Conservation (phyloP, 2,113 vertebrate species). For the Gymnarchus niloticus region DNA sequence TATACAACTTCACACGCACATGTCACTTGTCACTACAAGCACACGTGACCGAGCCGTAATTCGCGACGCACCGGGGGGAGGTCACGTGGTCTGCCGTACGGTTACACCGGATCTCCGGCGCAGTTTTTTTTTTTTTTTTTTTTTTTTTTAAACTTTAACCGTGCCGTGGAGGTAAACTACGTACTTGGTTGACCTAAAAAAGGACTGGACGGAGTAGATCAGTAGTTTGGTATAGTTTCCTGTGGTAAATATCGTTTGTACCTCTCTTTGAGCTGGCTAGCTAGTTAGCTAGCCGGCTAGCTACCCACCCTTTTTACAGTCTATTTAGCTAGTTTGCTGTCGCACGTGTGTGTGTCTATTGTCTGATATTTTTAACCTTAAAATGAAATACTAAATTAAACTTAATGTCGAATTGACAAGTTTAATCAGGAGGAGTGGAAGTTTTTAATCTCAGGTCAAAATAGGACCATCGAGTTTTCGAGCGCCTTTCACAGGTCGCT, state of each 20-base stretch:
- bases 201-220: background rate
- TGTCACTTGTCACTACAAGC: background rate
- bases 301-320: background rate
- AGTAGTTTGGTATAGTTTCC: background rate
- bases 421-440: background rate
- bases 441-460: background rate
- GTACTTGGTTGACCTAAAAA: background rate
- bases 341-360: slow-evolving; percentile 5
- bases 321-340: background rate
- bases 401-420: background rate
- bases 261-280: background rate
- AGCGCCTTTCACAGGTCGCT: background rate
- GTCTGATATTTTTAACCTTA: background rate
- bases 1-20: background rate
- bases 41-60: background rate
- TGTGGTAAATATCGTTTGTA: background rate
- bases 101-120: background rate
- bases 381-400: background rate
- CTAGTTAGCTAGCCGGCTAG: background rate
- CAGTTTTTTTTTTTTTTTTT: background rate
- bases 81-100: background rate
- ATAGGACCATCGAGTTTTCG: background rate
- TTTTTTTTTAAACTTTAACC: no score
- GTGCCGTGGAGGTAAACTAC: no score
- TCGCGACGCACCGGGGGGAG: background rate